Base-by-base conservation (phyloP, 2,888 invertebrate genomes). In the Lasioglossum leucozonium region DNA sequence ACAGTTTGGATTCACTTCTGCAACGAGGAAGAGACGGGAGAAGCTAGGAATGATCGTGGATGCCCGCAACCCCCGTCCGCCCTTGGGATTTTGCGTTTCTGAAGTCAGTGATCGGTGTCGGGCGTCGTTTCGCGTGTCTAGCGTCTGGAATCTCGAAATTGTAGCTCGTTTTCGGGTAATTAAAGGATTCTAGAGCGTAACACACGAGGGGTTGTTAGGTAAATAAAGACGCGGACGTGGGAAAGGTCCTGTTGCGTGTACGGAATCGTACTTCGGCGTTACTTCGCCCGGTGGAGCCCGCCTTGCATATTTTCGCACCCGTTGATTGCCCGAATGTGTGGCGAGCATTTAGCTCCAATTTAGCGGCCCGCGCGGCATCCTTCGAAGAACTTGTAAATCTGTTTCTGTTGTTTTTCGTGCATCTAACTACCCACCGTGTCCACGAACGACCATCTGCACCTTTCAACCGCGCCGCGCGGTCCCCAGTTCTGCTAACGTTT, bases 131-230 rank as follows among this genome's bases (percentile, higher is more conserved):
- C 65, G 76, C 76, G 76, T 76, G 76, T 47, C 76, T 65, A 65
- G 65, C 76, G 30, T 76, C 65, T 22, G 65, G 62, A 76, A 76
- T 76, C 65, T 67, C 47, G 65, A 76, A 76, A 76, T 76, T 76
- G 65, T 47, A 65, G 65, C 34, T 30, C 42, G 74, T 51, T 62
- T 55, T 47, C 55, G 44, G 71, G 76, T 65, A 76, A 76, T 76
- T 76, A 76, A 76, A 76, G 65, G 76, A 65, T 65, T 62, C 62
- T 76, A 65, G 34, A 65, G 76, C 65, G n/a, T 13, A 73, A 51
- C 51, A 51, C 22, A 72, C 42, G 42, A 40, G 51, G 51, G 73
- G 73, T 72, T 40, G 42, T 42, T 62, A 67, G 47, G 65, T 67
- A 76, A 76, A 76, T 42, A 65, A 76, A 62, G 76, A 76, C 42